These are phyloP conservation scores for Apodemia mormo DNA, from an alignment of 2,888 invertebrate species.

Conservation along the genomic window DNA sequence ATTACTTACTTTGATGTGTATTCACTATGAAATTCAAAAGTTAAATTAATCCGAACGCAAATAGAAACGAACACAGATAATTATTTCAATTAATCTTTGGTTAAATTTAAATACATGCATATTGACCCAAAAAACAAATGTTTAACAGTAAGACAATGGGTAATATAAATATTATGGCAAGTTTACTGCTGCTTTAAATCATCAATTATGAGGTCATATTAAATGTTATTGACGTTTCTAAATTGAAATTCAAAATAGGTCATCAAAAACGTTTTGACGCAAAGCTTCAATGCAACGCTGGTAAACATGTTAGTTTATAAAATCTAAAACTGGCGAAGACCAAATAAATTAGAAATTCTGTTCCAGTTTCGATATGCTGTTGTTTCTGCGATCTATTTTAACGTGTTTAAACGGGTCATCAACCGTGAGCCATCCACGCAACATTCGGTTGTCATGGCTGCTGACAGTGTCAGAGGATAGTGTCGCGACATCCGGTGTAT, in stretches of 20 bases:
- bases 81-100: too few species aligned
- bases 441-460: slow-evolving; percentile 17
- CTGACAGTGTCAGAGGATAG: slow-evolving; percentile 3
- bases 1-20: too few species aligned
- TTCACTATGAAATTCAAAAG: too few species aligned
- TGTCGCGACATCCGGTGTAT: slow-evolving; percentile 21
- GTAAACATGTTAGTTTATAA: slow-evolving; percentile 6
- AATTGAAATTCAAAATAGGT: background rate
- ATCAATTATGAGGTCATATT: background rate
- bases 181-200: background rate
- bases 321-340: slow-evolving; percentile 12
- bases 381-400: slow-evolving; percentile 14
- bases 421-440: slow-evolving; percentile 16
- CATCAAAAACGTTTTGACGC: slow-evolving; percentile 8
- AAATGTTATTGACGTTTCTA: background rate
- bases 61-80: too few species aligned
- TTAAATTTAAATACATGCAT: too few species aligned
- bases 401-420: slow-evolving; percentile 5
- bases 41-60: too few species aligned
- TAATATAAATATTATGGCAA: background rate
- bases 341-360: slow-evolving; percentile 3
- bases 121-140: too few species aligned
- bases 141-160: background rate
- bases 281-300: background rate
- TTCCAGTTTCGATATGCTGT: slow-evolving; percentile 10